Base-by-base conservation (phyloP, 2,888 invertebrate genomes). In the Saturnia pavonia region DNA sequence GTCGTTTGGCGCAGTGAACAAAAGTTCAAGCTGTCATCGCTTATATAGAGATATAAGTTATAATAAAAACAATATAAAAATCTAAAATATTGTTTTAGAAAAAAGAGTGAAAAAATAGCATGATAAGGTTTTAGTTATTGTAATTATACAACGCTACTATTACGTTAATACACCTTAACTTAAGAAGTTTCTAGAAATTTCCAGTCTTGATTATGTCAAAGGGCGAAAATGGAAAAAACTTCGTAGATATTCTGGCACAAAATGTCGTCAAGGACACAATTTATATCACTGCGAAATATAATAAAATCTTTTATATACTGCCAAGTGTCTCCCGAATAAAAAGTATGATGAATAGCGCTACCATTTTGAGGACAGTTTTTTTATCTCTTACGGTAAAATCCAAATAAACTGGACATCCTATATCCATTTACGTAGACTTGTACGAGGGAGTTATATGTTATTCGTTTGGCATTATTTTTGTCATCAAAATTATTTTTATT, bases 221-320 rank as follows among this genome's bases (percentile, higher is more conserved):
- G 14, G 57, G 27, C 57, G 27, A 60, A 60, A 60, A 60, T 60
- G 57, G n/a, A 60, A 60, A 60, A 60, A 60, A 60, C 25, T 60
- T 60, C 27, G 57, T 60, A 14, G 57, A 25, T 60, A 60, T 25
- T 60, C 27, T 60, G 57, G 27, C 25, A 27, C 57, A 60, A 60
- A 60, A 65, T 65, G 65, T 65, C 65, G 65, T 40, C 65, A 65
- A 65, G 40, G 65, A 65, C 40, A 65, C 40, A n/a, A 65, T 40
- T 40, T 65, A 65, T 65, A 65, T 65, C 40, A 65, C 65, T 65
- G 65, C 34, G 65, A 65, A 65, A 65, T 65, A 65, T 65, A 65
- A 65, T 65, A 65, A 65, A 65, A 65, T 65, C 40, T 65, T 40
- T 65, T 65, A 65, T 65, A 65, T 40, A 65, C 40, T 65, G 65